Base-by-base conservation (phyloP, 2,113 vertebrate genomes). In the Suncus etruscus region DNA sequence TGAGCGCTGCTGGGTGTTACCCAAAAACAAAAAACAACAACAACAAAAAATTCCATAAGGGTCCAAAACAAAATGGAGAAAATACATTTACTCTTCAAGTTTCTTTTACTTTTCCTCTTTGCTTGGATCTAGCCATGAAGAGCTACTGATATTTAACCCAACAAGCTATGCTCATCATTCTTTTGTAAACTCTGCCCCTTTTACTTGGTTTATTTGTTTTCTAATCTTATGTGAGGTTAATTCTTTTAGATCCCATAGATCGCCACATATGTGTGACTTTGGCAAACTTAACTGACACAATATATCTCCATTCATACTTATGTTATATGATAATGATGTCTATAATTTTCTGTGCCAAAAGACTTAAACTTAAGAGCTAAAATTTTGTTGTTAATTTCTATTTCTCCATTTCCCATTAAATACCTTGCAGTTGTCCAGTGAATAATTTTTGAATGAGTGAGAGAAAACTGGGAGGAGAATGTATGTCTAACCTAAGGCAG, bases 401-500 rank as follows among this genome's bases (percentile, higher is more conserved):
- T 75, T n/a, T 58, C 25, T 78, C 32, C 50, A 89, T 39, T 89
- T 86, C 65, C 58, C 65, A 14, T 29, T 66, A 77, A 89, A 83
- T 68, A 29, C 12, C 51, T 87, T 80, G 29, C 8, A 73, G 10
- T 84, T 91, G 25, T 85, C 73, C 25, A 91, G 73, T 69, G 79
- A 83, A 68, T 79, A 69, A 1, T 29, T 94, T 83, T 86, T 80
- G 14, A 68, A 76, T 73, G n/a, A 83, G 3, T 78, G 22, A 95
- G 5, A 11, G 45, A 31, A 77, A 16, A 76, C n/a, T 82, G 47
- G 63, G 15, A 83, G 24, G 48, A 80, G 77, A 76, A 48, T 39
- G 0, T 76, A 8, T 86, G 51, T 82, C 61, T 82, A 18, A 18
- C 22, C 39, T 85, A 63, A 14, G 32, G 48, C 18, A 83, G n/a